phyloP scores from a whole-genome alignment of 2,113 vertebrate genomes.

The Cyanoramphus novaezelandiae region DNA sequence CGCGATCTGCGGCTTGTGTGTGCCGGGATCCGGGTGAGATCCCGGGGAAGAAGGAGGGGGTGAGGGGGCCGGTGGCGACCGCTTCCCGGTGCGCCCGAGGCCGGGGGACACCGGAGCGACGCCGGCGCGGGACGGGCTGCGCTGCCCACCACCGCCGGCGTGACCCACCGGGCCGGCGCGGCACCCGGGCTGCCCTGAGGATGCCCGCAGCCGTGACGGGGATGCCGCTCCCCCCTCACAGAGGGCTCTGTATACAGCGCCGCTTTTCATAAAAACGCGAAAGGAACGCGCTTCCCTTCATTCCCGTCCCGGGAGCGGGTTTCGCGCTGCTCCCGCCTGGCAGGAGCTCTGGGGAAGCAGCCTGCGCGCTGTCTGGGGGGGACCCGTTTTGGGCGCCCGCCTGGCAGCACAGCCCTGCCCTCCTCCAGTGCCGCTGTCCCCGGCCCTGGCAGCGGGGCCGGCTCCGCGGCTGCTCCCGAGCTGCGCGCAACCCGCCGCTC shows the following conservation, averaged over 20 bases:
- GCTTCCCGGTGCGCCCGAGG: neutral
- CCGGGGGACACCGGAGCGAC: neutral
- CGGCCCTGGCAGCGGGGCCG: neutral
- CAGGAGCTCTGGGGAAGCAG: slow-evolving; percentile 9
- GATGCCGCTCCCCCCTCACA: neutral
- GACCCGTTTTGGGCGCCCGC: neutral
- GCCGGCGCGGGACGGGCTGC: neutral
- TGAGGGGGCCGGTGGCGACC: neutral
- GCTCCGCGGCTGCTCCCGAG: neutral
- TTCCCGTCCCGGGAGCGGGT: neutral
- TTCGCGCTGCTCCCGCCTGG: neutral
- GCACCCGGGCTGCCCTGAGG: neutral
- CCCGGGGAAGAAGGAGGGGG: neutral
- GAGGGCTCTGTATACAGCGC: neutral
- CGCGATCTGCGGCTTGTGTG: slow-evolving; percentile 43
- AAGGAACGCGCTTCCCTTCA: neutral
- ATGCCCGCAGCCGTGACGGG: neutral
- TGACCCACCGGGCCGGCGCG: neutral
- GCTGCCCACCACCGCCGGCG: neutral
- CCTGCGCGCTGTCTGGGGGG: neutral
- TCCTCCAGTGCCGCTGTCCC: neutral
- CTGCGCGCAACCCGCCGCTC: neutral
- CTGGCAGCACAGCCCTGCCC: slow-evolving; percentile 5
- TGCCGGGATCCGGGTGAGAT: slow-evolving; percentile 30
- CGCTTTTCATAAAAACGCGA: neutral